A percentile compares a stretch with the other conserved stretches of the same genome.
phyloP scores from a whole-genome alignment of 1,140 invertebrate genomes.

The Tetragnatha versicolor region DNA sequence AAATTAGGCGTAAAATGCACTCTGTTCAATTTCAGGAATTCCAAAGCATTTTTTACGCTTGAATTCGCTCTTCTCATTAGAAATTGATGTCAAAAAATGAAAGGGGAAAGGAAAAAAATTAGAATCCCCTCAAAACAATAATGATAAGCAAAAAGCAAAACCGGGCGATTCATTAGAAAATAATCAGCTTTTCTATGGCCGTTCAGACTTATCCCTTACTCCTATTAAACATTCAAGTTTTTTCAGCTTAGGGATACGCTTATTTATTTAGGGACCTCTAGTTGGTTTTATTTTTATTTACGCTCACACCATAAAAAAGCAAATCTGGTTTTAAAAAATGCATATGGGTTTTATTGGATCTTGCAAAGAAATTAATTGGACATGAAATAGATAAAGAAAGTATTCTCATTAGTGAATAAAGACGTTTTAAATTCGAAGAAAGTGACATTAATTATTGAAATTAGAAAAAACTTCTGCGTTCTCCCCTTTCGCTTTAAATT shows the following conservation, averaged over 20 bases:
- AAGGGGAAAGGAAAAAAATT: neutral
- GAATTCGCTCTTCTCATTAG: too few species aligned
- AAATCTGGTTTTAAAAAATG: too few species aligned
- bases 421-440: constrained; percentile 1
- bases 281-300: too few species aligned
- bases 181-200: constrained; percentile 4
- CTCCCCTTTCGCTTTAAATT: neutral
- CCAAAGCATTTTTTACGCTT: too few species aligned
- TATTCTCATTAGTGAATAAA: neutral
- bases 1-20: too few species aligned
- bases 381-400: neutral
- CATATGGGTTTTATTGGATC: neutral
- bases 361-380: neutral
- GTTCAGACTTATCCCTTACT: neutral
- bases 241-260: neutral
- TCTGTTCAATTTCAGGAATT: too few species aligned
- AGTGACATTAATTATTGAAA: constrained; percentile 17
- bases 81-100: too few species aligned
- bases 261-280: constrained; percentile 19
- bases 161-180: constrained; percentile 12
- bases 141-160: constrained; percentile 3
- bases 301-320: too few species aligned
- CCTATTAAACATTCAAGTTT: neutral
- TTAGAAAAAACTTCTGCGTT: constrained; percentile 1
- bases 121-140: neutral